phyloP scores from a whole-genome alignment of 2,888 invertebrate species.

The Colletes collaris region DNA sequence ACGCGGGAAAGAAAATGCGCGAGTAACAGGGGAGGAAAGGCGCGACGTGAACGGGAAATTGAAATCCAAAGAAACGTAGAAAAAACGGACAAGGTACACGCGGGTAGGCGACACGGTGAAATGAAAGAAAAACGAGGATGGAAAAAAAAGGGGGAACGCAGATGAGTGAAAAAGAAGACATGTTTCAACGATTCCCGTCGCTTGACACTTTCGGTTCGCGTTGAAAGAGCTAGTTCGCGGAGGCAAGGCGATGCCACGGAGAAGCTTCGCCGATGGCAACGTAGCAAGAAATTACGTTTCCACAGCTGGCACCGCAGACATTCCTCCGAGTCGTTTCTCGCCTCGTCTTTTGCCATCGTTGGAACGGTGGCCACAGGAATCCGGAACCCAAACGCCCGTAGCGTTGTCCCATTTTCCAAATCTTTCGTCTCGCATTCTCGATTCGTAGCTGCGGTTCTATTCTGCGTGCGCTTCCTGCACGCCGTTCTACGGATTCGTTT shows the following conservation, averaged over 20 bases:
- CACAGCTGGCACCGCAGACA: conserved; percentile 68
- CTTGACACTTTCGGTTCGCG: conserved; percentile 58
- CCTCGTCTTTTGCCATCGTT: conserved; percentile 39
- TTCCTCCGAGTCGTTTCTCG: conserved; percentile 63
- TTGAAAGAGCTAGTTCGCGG: conserved; percentile 42
- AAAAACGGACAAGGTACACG: conserved; percentile 11
- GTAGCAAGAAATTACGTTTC: conserved; percentile 74
- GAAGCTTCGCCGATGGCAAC: conserved; percentile 70
- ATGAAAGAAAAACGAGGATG: conserved; percentile 8
- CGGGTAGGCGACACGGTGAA: conserved; percentile 8
- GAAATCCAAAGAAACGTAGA: conserved; percentile 3
- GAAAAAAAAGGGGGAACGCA: neutral
- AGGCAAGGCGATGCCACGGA: conserved; percentile 51
- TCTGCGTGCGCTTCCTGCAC: neutral
- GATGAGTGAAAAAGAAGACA: conserved; percentile 21
- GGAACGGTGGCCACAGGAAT: conserved; percentile 55
- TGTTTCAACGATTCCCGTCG: conserved; percentile 57
- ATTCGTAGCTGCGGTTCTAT: neutral
- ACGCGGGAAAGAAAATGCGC: neutral
- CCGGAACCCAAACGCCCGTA: conserved; percentile 21
- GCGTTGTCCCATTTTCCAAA: conserved; percentile 42
- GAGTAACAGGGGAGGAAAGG: neutral
- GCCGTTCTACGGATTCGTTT: conserved; percentile 8
- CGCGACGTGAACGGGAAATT: neutral
- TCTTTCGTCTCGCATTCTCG: conserved; percentile 24